Percentiles rank a stretch among this genome's conserved stretches.
Evolutionary conservation across 2,113 vertebrate species (phyloP).

Genomic region (Urocynchramus pylzowi): DNA sequence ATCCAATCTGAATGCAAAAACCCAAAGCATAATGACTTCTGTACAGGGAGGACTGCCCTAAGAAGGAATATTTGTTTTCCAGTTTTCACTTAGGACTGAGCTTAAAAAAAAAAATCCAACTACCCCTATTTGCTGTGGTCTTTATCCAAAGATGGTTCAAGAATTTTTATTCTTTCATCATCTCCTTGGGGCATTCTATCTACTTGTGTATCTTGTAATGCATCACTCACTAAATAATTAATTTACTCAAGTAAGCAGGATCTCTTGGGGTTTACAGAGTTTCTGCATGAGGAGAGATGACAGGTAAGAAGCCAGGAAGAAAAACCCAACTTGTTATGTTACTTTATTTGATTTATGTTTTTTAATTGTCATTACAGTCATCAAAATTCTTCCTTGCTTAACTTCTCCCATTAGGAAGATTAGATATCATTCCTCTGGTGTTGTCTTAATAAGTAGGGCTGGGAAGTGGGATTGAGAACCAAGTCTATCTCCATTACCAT

Average conservation of each 20-base stretch:
- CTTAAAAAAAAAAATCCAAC: not conserved
- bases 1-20: not conserved
- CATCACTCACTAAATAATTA: constrained; percentile 57
- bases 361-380: not conserved
- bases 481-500: not conserved
- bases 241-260: constrained; percentile 37
- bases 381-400: not conserved
- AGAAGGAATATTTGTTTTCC: not conserved
- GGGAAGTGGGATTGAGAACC: not conserved
- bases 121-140: not conserved
- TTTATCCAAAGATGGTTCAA: not conserved
- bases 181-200: constrained; percentile 37
- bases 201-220: constrained; percentile 33
- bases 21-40: not conserved
- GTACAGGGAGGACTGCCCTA: not conserved
- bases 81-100: not conserved
- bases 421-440: not conserved
- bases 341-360: not conserved
- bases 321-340: not conserved
- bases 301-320: not conserved
- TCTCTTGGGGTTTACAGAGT: not conserved
- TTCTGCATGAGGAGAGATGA: constrained; percentile 20
- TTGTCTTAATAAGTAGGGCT: not conserved
- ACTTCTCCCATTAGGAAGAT: not conserved
- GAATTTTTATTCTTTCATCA: constrained; percentile 9